A percentile compares a stretch with the other conserved stretches of the same genome.
phyloP scores from a whole-genome alignment of 2,888 invertebrate genomes.

The Lottia gigantea region DNA sequence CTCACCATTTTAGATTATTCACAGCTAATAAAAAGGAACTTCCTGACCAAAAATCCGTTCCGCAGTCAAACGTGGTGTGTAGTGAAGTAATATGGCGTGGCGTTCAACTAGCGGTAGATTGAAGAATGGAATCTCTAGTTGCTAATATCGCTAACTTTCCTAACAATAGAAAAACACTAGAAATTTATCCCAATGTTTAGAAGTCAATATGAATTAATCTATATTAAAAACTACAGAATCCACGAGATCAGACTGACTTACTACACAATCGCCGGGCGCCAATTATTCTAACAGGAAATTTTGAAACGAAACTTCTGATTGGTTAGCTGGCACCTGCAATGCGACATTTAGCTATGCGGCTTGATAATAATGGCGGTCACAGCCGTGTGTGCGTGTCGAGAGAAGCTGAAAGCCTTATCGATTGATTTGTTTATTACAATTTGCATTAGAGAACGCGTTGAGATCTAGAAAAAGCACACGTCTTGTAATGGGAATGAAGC shows the following conservation, averaged over 20 bases:
- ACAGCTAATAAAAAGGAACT: too few relatives aligned
- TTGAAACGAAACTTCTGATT: slow-evolving; percentile 38
- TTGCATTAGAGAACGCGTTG: slow-evolving; percentile 10
- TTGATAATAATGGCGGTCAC: slow-evolving; percentile 4
- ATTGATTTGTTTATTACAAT: slow-evolving; percentile 11
- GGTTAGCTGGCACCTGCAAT: slow-evolving; percentile 42
- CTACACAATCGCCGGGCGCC: slow-evolving; percentile 21
- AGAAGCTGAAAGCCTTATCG: slow-evolving; percentile 5
- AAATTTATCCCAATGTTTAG: neutral
- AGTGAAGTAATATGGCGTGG: too few relatives aligned
- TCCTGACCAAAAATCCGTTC: too few relatives aligned
- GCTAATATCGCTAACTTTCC: neutral
- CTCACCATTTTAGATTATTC: slow-evolving; percentile 7
- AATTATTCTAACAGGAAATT: slow-evolving; percentile 27
- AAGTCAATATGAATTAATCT: neutral
- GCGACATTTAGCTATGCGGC: slow-evolving; percentile 83
- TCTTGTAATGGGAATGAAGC: neutral
- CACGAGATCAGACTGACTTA: slow-evolving; percentile 3
- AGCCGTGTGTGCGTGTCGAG: neutral
- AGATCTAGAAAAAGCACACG: neutral
- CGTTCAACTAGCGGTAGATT: too few relatives aligned
- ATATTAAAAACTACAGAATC: slow-evolving; percentile 2
- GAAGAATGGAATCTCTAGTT: too few relatives aligned
- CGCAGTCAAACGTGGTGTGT: too few relatives aligned
- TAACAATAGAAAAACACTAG: neutral